Evolutionary conservation across 64 coral and sea anemone species (phyloP), one percentile per base, ranked within the genome.

Genomic region (Stylophora pistillata): DNA sequence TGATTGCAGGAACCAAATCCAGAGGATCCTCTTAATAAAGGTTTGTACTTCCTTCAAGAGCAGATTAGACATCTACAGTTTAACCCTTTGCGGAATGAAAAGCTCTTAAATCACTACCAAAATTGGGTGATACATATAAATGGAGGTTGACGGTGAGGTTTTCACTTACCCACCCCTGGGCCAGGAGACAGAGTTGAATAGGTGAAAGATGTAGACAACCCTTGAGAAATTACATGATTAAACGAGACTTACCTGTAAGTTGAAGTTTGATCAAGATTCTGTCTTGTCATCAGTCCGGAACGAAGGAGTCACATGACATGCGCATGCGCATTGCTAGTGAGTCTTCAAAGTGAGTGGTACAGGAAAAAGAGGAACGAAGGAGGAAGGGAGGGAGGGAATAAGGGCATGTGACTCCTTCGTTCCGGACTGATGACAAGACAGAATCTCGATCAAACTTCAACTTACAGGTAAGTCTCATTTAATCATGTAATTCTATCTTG

Each of bases 21-120:
- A 57, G 95, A 98, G 76, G 95, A 98, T 78, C 95, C 95, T 26
- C 56, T 98, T 64, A 98, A 98, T 56, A 98, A 98, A 98, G 95
- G 95, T 97, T 58, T 28, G 70, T 87, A 25, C 10, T 59, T 58
- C 10, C 23, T 12, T 47, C 37, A 47, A 47, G 37, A 47, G 37
- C 3, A 47, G 37, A 47, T 47, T 47, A 4, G 37, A 47, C 37
- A 47, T 47, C 37, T 47, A 4, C 37, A 47, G 37, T 0, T 47
- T 47, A 4, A 47, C 37, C 37, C 37, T 47, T 47, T 0, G 37
- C 37, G 7, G 37, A 47, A 47, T 47, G 3, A 47, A 7, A 47
- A 47, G 37, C 7, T 47, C 37, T 7, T 4, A 47, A 47, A 47
- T 7, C 37, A 47, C 37, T 7, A 47, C 7, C 37, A 47, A 4